These are phyloP conservation scores for Danio albolineatus DNA, from an alignment of 2,797 vertebrate species.

Conservation along the genomic window DNA sequence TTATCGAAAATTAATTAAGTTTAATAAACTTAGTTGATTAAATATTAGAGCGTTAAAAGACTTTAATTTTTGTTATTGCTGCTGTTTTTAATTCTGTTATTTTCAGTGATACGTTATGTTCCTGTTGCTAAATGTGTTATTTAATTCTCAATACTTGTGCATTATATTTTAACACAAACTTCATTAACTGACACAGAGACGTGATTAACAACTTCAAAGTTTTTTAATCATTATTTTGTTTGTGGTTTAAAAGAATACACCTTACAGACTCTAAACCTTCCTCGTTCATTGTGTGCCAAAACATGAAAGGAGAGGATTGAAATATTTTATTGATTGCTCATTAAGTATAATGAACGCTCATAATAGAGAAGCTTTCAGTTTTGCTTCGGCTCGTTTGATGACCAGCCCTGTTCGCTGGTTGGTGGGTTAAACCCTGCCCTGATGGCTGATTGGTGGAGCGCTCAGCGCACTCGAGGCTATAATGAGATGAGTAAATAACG, in stretches of 20 bases:
- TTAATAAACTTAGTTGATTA: no score
- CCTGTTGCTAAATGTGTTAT: not conserved
- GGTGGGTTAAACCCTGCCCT: conserved; percentile 78
- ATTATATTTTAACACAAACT: not conserved
- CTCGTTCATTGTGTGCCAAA: conserved; percentile 19
- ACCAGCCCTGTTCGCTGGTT: conserved; percentile 77
- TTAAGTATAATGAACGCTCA: conserved; percentile 61
- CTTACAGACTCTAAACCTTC: not conserved
- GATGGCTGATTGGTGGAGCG: conserved; percentile 75
- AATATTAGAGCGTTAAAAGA: not conserved
- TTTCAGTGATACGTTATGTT: not conserved
- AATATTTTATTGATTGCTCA: conserved; percentile 69
- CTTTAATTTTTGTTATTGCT: not conserved
- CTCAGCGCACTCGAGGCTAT: conserved; percentile 74
- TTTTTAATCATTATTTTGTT: not conserved
- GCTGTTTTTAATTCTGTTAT: not conserved
- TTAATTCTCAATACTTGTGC: not conserved
- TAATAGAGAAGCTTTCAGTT: conserved; percentile 58
- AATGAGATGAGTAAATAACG: conserved; percentile 82
- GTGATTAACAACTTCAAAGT: not conserved
- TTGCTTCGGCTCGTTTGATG: conserved; percentile 68
- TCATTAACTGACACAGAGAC: not conserved
- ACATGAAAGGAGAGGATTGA: conserved; percentile 45
- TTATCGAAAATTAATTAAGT: conserved; percentile 1
- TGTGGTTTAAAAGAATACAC: conserved; percentile 7